A percentile compares a stretch with the other conserved stretches of the same genome.
Evolutionary conservation across 2,888 invertebrate species (phyloP).

Genomic region (Choristoneura rosaceana): DNA sequence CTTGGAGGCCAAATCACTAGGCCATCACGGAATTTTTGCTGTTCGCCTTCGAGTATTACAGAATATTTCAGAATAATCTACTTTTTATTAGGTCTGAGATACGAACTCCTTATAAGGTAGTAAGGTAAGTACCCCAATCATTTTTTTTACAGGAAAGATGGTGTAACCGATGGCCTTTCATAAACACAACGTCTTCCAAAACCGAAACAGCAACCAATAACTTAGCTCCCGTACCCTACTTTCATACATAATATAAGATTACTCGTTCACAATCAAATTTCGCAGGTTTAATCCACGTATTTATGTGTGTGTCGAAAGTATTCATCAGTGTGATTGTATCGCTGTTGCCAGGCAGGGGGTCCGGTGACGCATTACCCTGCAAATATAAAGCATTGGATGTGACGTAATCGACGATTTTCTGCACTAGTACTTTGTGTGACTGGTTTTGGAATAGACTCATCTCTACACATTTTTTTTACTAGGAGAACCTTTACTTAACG

Average conservation of each 20-base stretch:
- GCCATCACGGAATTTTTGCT: too few species aligned
- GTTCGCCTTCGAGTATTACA: too few species aligned
- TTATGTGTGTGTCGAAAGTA: slow-evolving; percentile 67
- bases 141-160: too few species aligned
- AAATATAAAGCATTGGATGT: slow-evolving; percentile 56
- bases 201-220: not conserved
- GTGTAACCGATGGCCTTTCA: not conserved
- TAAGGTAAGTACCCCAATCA: too few species aligned
- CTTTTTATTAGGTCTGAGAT: too few species aligned
- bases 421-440: not conserved
- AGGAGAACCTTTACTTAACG: too few species aligned
- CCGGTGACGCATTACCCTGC: slow-evolving; percentile 54
- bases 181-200: not conserved
- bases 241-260: slow-evolving; percentile 16
- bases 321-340: slow-evolving; percentile 79
- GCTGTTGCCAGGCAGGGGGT: slow-evolving; percentile 73
- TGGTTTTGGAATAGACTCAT: too few species aligned
- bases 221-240: slow-evolving; percentile 14
- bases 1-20: too few species aligned
- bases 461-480: too few species aligned
- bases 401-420: slow-evolving; percentile 44
- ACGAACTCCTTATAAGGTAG: too few species aligned
- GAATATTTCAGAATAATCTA: too few species aligned
- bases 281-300: slow-evolving; percentile 43
- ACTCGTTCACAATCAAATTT: slow-evolving; percentile 35